Conservation (phyloP, 1,140 invertebrate genomes). For the Proales similis region DNA sequence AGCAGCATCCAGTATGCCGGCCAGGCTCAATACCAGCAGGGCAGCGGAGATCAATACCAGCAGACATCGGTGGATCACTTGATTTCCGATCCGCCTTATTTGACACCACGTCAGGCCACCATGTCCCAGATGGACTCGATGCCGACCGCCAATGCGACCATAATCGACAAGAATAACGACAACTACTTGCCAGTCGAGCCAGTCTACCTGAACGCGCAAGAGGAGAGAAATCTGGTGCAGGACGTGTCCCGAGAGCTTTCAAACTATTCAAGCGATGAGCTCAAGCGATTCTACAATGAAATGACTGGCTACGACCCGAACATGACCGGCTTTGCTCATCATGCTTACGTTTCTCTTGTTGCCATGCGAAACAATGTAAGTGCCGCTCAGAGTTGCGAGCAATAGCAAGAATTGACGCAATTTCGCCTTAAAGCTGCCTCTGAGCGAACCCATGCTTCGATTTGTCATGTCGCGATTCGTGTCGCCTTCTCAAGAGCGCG, state of each 20-base stretch:
- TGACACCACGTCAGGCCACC: background rate
- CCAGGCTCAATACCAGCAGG: background rate
- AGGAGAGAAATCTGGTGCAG: constrained; percentile 2
- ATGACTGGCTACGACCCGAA: constrained; percentile 17
- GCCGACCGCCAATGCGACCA: background rate
- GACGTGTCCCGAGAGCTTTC: constrained; percentile 6
- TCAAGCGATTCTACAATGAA: constrained; percentile 33
- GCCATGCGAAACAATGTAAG: constrained; percentile 2
- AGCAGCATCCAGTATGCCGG: too few species aligned
- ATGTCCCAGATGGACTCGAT: background rate
- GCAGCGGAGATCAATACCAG: background rate
- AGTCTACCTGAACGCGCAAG: constrained; percentile 19
- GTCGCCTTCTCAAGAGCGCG: constrained; percentile 8
- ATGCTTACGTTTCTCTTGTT: constrained; percentile 14
- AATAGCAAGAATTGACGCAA: too few species aligned
- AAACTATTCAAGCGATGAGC: background rate
- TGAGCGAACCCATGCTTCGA: constrained; percentile 16
- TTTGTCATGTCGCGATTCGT: constrained; percentile 37
- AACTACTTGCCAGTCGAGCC: constrained; percentile 35
- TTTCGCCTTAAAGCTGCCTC: constrained; percentile 28
- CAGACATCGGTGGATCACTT: background rate
- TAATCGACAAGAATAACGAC: constrained; percentile 12
- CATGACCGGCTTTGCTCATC: constrained; percentile 23
- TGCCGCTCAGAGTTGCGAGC: too few species aligned
- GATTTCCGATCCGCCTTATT: background rate